Percentiles rank a stretch among this genome's conserved stretches.
phyloP scores from a whole-genome alignment of 2,113 vertebrate species.

The Aphyosemion australe region DNA sequence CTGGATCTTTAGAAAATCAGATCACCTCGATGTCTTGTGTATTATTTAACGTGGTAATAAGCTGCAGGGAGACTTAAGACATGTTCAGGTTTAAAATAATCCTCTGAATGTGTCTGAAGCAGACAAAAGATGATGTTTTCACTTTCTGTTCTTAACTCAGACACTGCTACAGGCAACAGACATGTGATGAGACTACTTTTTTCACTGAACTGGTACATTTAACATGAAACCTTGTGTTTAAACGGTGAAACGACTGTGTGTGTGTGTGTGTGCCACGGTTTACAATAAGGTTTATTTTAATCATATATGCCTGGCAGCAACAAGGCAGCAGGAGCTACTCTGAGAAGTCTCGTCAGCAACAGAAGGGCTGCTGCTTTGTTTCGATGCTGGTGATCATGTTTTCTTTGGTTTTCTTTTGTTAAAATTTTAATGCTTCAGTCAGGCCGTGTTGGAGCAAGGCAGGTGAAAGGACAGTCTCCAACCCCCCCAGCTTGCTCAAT shows the following conservation, averaged over 20 bases:
- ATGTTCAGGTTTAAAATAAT: constrained; percentile 35
- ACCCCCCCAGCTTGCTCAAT: not conserved
- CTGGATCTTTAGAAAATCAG: not conserved
- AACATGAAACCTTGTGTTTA: constrained; percentile 13
- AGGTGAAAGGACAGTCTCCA: not conserved
- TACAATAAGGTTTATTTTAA: not conserved
- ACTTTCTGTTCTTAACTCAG: constrained; percentile 26
- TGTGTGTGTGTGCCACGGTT: not conserved
- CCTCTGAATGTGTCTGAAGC: constrained; percentile 15
- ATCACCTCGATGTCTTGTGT: constrained; percentile 10
- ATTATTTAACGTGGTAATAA: constrained; percentile 27
- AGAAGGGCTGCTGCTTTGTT: constrained; percentile 1
- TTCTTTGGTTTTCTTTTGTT: not conserved
- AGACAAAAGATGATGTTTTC: constrained; percentile 35
- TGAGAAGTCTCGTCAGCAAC: not conserved
- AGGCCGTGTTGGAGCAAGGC: not conserved
- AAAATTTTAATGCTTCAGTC: not conserved
- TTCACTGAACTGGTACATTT: constrained; percentile 9
- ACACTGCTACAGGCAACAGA: constrained; percentile 9
- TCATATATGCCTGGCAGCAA: not conserved
- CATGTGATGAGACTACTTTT: not conserved
- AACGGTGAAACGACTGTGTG: constrained; percentile 1
- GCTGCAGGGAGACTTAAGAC: constrained; percentile 26
- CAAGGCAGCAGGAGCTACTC: not conserved
- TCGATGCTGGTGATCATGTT: not conserved